Evolutionary conservation across 2,888 invertebrate genomes (phyloP), one percentile per base, ranked within the genome.

Genomic region (Agrochola lota): DNA sequence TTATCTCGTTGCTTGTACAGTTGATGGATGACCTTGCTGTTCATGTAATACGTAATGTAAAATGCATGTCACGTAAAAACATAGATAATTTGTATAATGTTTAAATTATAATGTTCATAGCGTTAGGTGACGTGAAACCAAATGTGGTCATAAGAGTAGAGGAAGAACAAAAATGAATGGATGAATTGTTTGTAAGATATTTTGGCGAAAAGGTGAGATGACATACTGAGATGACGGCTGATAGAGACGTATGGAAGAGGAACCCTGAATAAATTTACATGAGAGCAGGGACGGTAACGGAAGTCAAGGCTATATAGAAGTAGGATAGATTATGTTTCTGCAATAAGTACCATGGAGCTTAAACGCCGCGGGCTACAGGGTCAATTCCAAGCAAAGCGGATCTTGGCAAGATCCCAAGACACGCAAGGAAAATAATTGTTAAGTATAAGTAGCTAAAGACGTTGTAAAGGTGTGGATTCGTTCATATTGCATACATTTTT

Each of bases 11-110:
- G 35, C 46, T 40, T 60, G 40, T 20, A 59, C 63, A 71, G 71
- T 43, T 71, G 71, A 40, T 49, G 46, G 62, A 80, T 23, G 71
- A 30, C 81, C 74, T 73, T 55, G 81, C 64, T 59, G 30, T n/a
- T 78, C 63, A 78, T 64, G 43, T 64, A 71, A 78, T 46, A 15
- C 46, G 15, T 40, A 49, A 79, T 35, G 2, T 20, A n/a, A 67
- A 60, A 77, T 78, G 40, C 57, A 15, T 30, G 40, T 78, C 59
- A 78, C 49, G 77, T 66, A 49, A 30, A 59, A 59, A 49, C 2
- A 26, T 46, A 63, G 30, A 59, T 57, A 49, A 59, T 55, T 69
- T 60, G 52, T 76, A 70, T 59, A 59, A 67, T 81, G 17, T 74
- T 74, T 43, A 63, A 69, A 68, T 79, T 68, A 12, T 43, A 20